A percentile compares a stretch with the other conserved stretches of the same genome.
Evolutionary conservation across 2,888 invertebrate species (phyloP).

Genomic region (Eupithecia inturbata): DNA sequence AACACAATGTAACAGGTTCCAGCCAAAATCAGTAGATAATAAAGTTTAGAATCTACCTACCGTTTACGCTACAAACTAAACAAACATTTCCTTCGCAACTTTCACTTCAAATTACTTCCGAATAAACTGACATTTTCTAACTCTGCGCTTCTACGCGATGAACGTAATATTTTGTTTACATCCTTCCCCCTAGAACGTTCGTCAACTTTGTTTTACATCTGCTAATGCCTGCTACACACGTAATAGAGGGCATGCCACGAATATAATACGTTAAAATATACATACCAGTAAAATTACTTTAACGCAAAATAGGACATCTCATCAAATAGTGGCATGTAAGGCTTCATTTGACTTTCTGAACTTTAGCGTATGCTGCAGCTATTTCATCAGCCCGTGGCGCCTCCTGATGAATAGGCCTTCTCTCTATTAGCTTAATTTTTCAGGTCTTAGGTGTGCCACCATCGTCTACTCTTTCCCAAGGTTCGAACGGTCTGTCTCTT

Average conservation of each 20-base stretch:
- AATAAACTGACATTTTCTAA: slow-evolving; percentile 37
- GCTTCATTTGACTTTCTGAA: background rate
- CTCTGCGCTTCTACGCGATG: slow-evolving; percentile 25
- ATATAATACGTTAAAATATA: background rate
- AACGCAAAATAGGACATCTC: background rate
- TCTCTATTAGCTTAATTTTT: background rate
- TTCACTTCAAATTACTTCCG: slow-evolving; percentile 41
- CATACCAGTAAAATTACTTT: background rate
- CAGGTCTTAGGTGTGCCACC: background rate
- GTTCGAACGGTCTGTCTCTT: background rate
- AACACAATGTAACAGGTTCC: slow-evolving; percentile 14
- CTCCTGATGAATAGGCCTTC: background rate
- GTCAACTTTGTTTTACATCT: slow-evolving; percentile 70
- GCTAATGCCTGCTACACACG: slow-evolving; percentile 67
- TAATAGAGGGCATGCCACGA: slow-evolving; percentile 36
- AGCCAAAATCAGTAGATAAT: slow-evolving; percentile 10
- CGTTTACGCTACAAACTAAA: slow-evolving; percentile 29
- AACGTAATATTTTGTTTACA: slow-evolving; percentile 42
- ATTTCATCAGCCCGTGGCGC: background rate
- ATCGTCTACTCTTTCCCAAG: background rate
- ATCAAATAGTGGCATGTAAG: background rate
- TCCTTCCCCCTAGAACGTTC: slow-evolving; percentile 47
- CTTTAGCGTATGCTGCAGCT: background rate
- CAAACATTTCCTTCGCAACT: slow-evolving; percentile 36
- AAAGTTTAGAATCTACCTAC: slow-evolving; percentile 18